Conservation (phyloP, 2,113 vertebrate genomes). For the Callopanchax toddi region DNA sequence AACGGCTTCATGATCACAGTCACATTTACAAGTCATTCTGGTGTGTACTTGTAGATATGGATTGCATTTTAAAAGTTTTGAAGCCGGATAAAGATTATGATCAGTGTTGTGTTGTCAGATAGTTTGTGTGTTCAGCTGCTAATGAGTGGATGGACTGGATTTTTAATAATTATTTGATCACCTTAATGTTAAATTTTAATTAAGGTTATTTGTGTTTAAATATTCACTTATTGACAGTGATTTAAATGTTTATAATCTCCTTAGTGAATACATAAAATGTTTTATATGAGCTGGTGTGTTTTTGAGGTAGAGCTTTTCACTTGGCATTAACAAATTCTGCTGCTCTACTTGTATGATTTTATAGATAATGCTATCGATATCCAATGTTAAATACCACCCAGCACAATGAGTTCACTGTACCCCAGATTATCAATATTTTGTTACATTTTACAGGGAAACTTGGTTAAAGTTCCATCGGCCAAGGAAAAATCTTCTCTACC, state of each 20-base stretch:
- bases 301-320: neutral
- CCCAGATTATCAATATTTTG: conserved; percentile 58
- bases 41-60: no score
- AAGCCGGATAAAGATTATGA: no score
- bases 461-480: conserved; percentile 74
- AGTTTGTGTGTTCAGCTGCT: no score
- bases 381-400: conserved; percentile 2
- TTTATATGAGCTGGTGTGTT: neutral
- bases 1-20: no score
- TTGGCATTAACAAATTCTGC: neutral
- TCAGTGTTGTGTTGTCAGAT: no score
- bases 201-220: no score
- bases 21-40: no score
- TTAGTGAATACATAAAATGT: neutral
- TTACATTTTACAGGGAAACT: conserved; percentile 80
- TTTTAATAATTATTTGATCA: no score
- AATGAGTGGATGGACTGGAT: no score
- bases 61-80: no score
- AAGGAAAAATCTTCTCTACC: conserved; percentile 51
- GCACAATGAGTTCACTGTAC: neutral
- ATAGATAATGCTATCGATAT: conserved; percentile 18
- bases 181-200: no score
- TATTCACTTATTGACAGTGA: neutral
- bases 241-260: neutral
- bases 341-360: neutral